Evolutionary conservation across 2,797 vertebrate genomes (phyloP).

Genomic region (Poeciliopsis turneri): DNA sequence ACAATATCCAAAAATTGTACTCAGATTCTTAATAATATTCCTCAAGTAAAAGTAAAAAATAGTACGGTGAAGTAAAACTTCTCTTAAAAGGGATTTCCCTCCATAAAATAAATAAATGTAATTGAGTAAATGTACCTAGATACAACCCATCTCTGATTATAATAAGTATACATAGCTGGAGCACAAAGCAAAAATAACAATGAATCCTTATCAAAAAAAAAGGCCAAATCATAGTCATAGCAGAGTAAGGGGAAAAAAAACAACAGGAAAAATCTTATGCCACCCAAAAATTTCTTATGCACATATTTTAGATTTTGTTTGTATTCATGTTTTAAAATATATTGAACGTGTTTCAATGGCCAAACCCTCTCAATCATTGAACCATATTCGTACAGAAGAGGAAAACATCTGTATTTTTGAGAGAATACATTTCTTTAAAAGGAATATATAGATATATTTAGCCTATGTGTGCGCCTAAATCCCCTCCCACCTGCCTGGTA

Average conservation of each 20-base stretch:
- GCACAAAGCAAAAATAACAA: neutral
- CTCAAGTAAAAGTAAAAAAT: neutral
- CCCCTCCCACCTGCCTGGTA: slow-evolving; percentile 76
- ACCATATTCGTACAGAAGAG: neutral
- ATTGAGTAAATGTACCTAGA: neutral
- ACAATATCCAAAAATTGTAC: neutral
- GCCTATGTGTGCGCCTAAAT: slow-evolving; percentile 56
- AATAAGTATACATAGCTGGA: neutral
- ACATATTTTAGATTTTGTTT: neutral
- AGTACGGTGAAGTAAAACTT: neutral
- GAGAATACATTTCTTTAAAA: neutral
- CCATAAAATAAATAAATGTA: neutral
- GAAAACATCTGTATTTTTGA: neutral
- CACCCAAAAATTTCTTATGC: neutral
- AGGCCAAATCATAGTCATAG: neutral
- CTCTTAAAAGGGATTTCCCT: neutral
- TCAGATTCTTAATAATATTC: neutral
- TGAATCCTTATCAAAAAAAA: neutral
- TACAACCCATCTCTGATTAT: neutral
- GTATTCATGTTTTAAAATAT: neutral
- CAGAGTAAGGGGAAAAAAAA: neutral
- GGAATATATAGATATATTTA: neutral
- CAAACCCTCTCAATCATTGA: neutral
- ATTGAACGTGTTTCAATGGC: neutral
- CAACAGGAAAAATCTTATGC: neutral